phyloP scores from a whole-genome alignment of 2,113 vertebrate genomes.

The Lonchura striata region DNA sequence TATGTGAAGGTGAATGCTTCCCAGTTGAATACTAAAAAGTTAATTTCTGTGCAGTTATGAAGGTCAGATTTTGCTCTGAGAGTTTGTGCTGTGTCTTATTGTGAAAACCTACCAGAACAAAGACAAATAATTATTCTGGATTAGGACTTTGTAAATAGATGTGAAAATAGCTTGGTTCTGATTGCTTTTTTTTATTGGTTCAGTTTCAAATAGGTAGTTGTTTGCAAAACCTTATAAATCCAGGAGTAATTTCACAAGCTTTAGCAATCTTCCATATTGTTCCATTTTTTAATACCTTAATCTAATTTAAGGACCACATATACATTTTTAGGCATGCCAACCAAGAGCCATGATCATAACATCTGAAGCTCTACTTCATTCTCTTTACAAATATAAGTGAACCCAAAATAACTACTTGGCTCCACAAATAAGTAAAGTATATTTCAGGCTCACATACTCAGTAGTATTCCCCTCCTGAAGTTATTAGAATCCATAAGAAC shows the following conservation, averaged over 20 bases:
- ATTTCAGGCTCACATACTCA: not conserved
- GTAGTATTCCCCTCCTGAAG: slow-evolving; percentile 4
- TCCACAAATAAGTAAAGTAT: not conserved
- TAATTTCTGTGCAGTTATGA: not conserved
- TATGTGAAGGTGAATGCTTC: not conserved
- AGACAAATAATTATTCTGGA: not conserved
- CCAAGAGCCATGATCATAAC: not conserved
- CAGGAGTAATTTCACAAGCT: not conserved
- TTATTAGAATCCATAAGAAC: not conserved
- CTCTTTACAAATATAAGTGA: not conserved
- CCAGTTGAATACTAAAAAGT: not conserved
- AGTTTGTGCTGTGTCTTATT: not conserved
- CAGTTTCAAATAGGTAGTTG: not conserved
- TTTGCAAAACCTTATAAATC: not conserved
- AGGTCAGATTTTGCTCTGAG: not conserved
- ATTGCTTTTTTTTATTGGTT: not conserved
- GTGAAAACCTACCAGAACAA: not conserved
- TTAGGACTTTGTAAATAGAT: not conserved
- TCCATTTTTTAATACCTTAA: not conserved
- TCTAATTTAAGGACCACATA: not conserved
- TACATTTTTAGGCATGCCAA: not conserved
- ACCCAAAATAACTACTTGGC: not conserved
- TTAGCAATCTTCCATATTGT: not conserved
- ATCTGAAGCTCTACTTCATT: not conserved
- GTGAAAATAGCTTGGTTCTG: not conserved